These are phyloP conservation scores for Polyergus mexicanus DNA, from an alignment of 1,140 invertebrate genomes.

Conservation along the genomic window DNA sequence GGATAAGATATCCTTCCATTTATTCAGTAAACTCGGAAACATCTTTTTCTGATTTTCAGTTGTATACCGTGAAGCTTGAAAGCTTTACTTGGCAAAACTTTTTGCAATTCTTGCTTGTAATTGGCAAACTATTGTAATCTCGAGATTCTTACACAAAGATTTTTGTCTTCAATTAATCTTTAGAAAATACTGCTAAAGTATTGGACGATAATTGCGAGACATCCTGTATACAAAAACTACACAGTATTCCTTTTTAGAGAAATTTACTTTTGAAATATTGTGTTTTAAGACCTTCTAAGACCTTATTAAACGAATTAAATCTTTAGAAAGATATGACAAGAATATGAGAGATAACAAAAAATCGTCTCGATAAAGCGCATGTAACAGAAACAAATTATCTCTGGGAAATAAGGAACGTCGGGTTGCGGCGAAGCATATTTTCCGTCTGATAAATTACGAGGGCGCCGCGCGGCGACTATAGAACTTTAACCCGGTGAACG, in stretches of 20 bases:
- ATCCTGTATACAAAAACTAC: neutral
- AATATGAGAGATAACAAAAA: conserved; percentile 4
- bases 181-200: neutral
- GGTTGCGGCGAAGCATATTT: conserved; percentile 56
- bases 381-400: conserved; percentile 60
- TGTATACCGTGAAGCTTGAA: neutral
- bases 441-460: conserved; percentile 51
- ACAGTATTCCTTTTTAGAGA: neutral
- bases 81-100: neutral
- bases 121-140: neutral
- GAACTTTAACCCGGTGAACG: conserved; percentile 53
- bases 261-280: neutral
- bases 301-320: neutral
- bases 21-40: conserved; percentile 11
- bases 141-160: neutral
- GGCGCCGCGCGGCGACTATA: conserved; percentile 45
- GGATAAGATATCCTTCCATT: neutral
- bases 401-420: conserved; percentile 39
- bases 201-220: neutral
- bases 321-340: neutral
- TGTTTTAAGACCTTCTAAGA: conserved; percentile 4
- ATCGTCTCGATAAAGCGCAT: conserved; percentile 23
- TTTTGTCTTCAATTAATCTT: neutral
- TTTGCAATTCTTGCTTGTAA: no score
- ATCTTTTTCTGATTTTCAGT: neutral